phyloP scores from a whole-genome alignment of 2,797 vertebrate genomes.

The Lates japonicus region DNA sequence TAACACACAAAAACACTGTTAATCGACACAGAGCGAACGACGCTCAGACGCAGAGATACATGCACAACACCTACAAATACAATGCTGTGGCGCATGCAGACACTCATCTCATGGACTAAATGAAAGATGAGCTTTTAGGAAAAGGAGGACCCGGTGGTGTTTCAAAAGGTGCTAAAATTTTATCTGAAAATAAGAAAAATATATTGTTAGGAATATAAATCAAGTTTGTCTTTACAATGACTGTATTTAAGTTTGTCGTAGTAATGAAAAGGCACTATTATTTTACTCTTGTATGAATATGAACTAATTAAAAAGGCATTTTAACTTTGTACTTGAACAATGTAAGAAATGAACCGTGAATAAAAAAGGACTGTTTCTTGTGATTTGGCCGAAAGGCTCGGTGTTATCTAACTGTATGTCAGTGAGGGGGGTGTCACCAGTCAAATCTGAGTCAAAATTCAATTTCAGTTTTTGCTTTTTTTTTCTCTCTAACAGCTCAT shows the following conservation, averaged over 20 bases:
- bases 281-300: conserved; percentile 99
- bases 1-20: conserved; percentile 62
- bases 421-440: neutral
- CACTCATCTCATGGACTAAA: conserved; percentile 85
- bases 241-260: conserved; percentile 98
- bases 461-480: neutral
- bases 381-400: conserved; percentile 79
- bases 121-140: conserved; percentile 81
- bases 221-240: conserved; percentile 97
- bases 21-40: conserved; percentile 43
- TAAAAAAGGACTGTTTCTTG: conserved; percentile 92
- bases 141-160: conserved; percentile 89
- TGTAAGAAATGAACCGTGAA: conserved; percentile 88
- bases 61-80: conserved; percentile 71
- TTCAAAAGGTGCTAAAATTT: conserved; percentile 98
- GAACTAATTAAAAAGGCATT: conserved; percentile 96
- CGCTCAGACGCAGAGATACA: conserved; percentile 61
- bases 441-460: neutral
- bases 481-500: neutral
- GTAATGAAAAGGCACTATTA: conserved; percentile 95
- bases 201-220: conserved; percentile 97
- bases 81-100: conserved; percentile 88
- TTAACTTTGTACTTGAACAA: conserved; percentile 99
- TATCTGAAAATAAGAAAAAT: conserved; percentile 94
- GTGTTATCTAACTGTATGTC: conserved; percentile 30